Percentiles rank a stretch among this genome's conserved stretches.
Evolutionary conservation across 2,797 vertebrate genomes (phyloP).

Genomic region (Bradypus variegatus): DNA sequence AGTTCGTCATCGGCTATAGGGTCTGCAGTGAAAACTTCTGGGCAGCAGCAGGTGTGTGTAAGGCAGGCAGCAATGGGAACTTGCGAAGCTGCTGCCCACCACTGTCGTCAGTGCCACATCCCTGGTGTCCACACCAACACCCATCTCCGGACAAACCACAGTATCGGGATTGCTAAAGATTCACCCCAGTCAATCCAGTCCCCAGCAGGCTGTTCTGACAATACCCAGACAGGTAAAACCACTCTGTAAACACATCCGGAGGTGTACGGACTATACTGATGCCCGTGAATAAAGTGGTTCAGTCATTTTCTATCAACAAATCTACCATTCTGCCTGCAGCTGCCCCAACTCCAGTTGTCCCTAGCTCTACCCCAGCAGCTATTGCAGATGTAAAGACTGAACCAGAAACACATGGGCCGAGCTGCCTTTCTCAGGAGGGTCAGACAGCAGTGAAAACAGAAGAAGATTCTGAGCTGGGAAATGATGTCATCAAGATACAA

Average conservation of each 20-base stretch:
- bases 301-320: constrained; percentile 80
- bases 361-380: constrained; percentile 62
- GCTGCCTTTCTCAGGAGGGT: too few relatives aligned
- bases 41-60: constrained; percentile 84
- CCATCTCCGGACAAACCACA: constrained; percentile 72
- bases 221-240: constrained; percentile 96
- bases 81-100: constrained; percentile 72
- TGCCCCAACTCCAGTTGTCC: constrained; percentile 56
- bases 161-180: constrained; percentile 90
- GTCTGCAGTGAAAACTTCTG: constrained; percentile 74
- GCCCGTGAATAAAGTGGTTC: constrained; percentile 82
- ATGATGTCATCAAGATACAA: constrained; percentile 88
- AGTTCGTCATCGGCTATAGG: constrained; percentile 65
- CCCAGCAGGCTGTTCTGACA: constrained; percentile 91
- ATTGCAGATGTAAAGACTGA: constrained; percentile 89
- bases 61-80: constrained; percentile 76
- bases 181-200: constrained; percentile 86
- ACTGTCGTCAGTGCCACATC: constrained; percentile 78
- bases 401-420: constrained; percentile 72
- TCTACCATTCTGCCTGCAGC: constrained; percentile 73
- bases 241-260: constrained; percentile 80
- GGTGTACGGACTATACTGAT: constrained; percentile 93
- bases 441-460: constrained; percentile 72
- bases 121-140: constrained; percentile 69
- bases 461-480: constrained; percentile 83